Evolutionary conservation across 2,888 invertebrate genomes (phyloP).

Genomic region (Brassicogethes aeneus): DNA sequence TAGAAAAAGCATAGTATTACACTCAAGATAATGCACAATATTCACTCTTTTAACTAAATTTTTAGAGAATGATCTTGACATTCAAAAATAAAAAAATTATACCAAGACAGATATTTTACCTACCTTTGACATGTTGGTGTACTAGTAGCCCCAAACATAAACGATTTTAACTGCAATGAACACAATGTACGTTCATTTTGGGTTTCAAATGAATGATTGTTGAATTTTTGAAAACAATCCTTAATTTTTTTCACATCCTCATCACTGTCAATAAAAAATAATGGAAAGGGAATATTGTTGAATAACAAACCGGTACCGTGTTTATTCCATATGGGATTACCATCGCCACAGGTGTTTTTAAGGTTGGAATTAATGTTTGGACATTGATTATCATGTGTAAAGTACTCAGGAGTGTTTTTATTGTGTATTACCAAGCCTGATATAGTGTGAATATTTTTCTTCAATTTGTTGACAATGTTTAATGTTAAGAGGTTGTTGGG

Average conservation of each 20-base stretch:
- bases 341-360: slow-evolving; percentile 30
- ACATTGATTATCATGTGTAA: slow-evolving; percentile 64
- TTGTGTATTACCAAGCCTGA: slow-evolving; percentile 59
- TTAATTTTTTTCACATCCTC: slow-evolving; percentile 53
- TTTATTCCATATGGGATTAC: slow-evolving; percentile 63
- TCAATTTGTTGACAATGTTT: slow-evolving; percentile 43
- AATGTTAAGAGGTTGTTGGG: slow-evolving; percentile 54
- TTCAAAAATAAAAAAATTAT: no score
- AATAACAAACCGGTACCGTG: slow-evolving; percentile 66
- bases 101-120: no score
- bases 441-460: slow-evolving; percentile 45
- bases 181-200: slow-evolving; percentile 69
- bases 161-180: slow-evolving; percentile 75
- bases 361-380: slow-evolving; percentile 68
- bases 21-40: no score
- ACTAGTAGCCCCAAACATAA: slow-evolving; percentile 86
- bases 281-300: slow-evolving; percentile 79
- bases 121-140: slow-evolving; percentile 60
- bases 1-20: no score
- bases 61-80: no score
- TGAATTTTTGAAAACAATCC: slow-evolving; percentile 58
- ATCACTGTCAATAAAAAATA: slow-evolving; percentile 63
- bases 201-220: slow-evolving; percentile 53
- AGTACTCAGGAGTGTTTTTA: slow-evolving; percentile 32
- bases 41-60: no score